A percentile compares a stretch with the other conserved stretches of the same genome.
Evolutionary conservation across 2,888 invertebrate species (phyloP).

Genomic region (Acrocyrtus sp.): DNA sequence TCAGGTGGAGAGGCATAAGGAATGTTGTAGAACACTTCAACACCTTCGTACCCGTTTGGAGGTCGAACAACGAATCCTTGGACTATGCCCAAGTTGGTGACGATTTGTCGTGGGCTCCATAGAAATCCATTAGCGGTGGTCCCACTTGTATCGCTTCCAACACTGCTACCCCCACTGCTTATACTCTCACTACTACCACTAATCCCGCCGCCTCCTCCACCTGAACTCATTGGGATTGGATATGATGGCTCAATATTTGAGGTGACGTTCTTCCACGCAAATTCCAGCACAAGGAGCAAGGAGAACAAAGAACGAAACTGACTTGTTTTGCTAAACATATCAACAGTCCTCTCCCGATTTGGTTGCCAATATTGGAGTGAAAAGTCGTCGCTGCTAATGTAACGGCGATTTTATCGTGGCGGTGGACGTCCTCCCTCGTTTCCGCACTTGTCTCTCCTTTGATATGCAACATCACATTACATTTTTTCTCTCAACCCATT

Average conservation of each 20-base stretch:
- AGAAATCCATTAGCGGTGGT: constrained; percentile 25
- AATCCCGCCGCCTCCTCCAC: constrained; percentile 11
- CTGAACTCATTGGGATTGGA: constrained; percentile 39
- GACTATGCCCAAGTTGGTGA: constrained; percentile 50
- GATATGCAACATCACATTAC: constrained; percentile 48
- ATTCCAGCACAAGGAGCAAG: constrained; percentile 35
- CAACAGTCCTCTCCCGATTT: constrained; percentile 34
- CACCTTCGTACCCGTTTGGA: constrained; percentile 51
- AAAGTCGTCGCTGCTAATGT: neutral
- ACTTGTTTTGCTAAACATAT: constrained; percentile 41
- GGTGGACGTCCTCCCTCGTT: constrained; percentile 41
- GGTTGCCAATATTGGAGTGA: neutral
- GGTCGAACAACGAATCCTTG: constrained; percentile 49
- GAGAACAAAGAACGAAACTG: constrained; percentile 40
- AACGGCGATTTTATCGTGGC: neutral
- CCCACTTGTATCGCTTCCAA: neutral
- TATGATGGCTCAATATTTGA: constrained; percentile 42
- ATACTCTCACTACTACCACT: constrained; percentile 16
- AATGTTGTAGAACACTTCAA: constrained; percentile 67
- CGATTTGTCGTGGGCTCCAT: constrained; percentile 52
- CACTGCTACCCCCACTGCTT: constrained; percentile 9
- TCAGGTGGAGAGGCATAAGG: constrained; percentile 95
- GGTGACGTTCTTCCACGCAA: constrained; percentile 40
- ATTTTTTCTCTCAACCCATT: constrained; percentile 5
- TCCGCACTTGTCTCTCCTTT: constrained; percentile 28